Percentiles rank a stretch among this genome's conserved stretches.
phyloP scores from a whole-genome alignment of 2,888 invertebrate genomes.

The Agrochola lota region DNA sequence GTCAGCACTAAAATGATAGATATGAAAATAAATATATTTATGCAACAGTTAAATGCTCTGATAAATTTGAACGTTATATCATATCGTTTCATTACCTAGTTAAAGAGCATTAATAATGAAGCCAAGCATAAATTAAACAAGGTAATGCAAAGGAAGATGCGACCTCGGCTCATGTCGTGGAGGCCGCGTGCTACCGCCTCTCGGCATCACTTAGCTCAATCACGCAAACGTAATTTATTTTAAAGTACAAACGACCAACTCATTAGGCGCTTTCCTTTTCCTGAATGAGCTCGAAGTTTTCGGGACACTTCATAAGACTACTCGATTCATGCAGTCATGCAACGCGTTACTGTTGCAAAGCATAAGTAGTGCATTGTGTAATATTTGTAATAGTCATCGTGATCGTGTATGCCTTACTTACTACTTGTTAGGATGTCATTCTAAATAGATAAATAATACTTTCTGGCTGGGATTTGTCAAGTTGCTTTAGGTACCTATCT shows the following conservation, averaged over 20 bases:
- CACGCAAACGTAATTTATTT: constrained; percentile 73
- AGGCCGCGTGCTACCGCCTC: constrained; percentile 71
- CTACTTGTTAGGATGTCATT: constrained; percentile 19
- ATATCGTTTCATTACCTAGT: constrained; percentile 51
- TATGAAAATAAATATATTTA: constrained; percentile 38
- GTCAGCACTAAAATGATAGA: constrained; percentile 46
- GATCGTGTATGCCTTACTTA: constrained; percentile 47
- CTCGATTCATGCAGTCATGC: constrained; percentile 39
- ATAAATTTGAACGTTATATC: constrained; percentile 55
- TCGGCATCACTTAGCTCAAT: constrained; percentile 72
- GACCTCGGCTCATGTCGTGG: constrained; percentile 78
- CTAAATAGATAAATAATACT: neutral
- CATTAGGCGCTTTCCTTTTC: constrained; percentile 56
- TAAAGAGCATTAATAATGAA: constrained; percentile 59
- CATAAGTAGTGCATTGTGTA: constrained; percentile 34
- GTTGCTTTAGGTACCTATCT: neutral
- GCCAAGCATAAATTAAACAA: constrained; percentile 73
- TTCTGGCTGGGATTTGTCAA: neutral
- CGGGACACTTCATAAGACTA: constrained; percentile 13
- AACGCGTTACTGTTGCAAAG: constrained; percentile 22
- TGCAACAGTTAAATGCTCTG: constrained; percentile 50
- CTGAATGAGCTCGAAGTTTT: constrained; percentile 30
- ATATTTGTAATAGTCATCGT: constrained; percentile 34
- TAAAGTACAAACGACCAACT: constrained; percentile 66
- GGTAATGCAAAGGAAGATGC: constrained; percentile 81